Evolutionary conservation across 1,140 invertebrate species (phyloP), one percentile per base, ranked within the genome.

Genomic region (Drosophila orosa): DNA sequence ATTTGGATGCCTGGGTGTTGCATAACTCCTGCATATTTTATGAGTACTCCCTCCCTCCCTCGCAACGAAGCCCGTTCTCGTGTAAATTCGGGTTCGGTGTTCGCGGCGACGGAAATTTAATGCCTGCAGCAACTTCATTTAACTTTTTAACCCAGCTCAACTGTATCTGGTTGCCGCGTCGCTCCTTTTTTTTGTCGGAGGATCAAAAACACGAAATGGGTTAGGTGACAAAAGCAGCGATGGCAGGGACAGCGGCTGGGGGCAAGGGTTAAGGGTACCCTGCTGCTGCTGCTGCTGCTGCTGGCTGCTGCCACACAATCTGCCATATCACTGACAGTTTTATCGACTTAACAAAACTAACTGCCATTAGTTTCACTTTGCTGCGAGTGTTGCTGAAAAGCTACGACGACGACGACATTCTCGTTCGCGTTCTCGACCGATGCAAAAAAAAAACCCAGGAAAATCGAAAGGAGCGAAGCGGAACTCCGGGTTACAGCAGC

Each of bases 271-370:
- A 54, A 54, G 50, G 50, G 50, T 54, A 35, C 50, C 31, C 50
- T 22, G 40, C 40, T 54, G 31, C 27, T 22, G 15, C 35, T 37
- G 47, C 25, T 31, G 17, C 29, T 52, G 48, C 27, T 31, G 50
- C 29, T 35, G 72, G 62, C 74, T 85, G 68, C 85, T 80, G 74
- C 73, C 78, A 71, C 80, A 90, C 86, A 90, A 90, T 90, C 78
- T 90, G 85, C 80, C 80, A 90, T 90, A 90, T 90, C 87, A 90
- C 87, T 90, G 87, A 90, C 87, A 90, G 87, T 90, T 90, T 90
- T 90, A 90, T 90, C 87, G 87, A 90, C 87, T 90, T 90, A 90
- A 90, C 87, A 90, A 90, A 90, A 90, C 87, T 87, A 90, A 90
- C 87, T 90, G 87, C 83, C 87, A 90, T 90, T 90, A 90, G 87